Conservation (phyloP, 2,888 invertebrate species). For the Sabellastarte sp. region DNA sequence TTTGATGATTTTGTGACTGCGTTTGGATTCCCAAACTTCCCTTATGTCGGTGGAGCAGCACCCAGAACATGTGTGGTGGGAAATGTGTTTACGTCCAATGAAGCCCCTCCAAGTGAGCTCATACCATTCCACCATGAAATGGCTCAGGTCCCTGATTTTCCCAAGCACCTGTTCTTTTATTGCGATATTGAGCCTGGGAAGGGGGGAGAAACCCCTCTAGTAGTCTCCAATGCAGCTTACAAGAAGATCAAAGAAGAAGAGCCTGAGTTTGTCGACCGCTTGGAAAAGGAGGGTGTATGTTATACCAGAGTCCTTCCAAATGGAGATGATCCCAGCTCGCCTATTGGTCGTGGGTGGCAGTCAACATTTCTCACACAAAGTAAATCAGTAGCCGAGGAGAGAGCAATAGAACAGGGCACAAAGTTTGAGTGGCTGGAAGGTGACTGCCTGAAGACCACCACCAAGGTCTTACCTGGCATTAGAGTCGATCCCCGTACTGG, state of each 20-base stretch:
- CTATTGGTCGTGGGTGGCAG: constrained; percentile 46
- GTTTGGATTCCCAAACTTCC: constrained; percentile 33
- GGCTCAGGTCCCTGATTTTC: constrained; percentile 43
- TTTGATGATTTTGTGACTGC: constrained; percentile 16
- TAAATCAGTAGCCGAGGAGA: constrained; percentile 32
- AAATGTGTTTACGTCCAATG: constrained; percentile 45
- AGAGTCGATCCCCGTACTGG: constrained; percentile 34
- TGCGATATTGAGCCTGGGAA: constrained; percentile 37
- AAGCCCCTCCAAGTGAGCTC: constrained; percentile 40
- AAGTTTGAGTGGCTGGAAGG: constrained; percentile 36
- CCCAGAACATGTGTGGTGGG: constrained; percentile 32
- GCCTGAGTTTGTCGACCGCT: constrained; percentile 31
- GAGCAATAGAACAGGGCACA: constrained; percentile 34
- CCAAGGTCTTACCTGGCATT: constrained; percentile 33
- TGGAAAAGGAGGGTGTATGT: constrained; percentile 32
- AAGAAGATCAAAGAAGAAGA: constrained; percentile 25
- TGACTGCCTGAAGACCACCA: constrained; percentile 39
- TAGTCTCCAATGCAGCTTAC: constrained; percentile 36
- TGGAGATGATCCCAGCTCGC: constrained; percentile 38
- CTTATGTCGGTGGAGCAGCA: constrained; percentile 42
- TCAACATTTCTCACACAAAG: constrained; percentile 38
- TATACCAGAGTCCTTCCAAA: constrained; percentile 39
- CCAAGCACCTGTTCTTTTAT: constrained; percentile 37
- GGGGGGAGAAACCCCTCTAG: constrained; percentile 43
- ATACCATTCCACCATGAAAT: constrained; percentile 48